Percentiles rank a stretch among this genome's conserved stretches.
Evolutionary conservation across 2,888 invertebrate species (phyloP).

Genomic region (Synanthedon formicaeformis): DNA sequence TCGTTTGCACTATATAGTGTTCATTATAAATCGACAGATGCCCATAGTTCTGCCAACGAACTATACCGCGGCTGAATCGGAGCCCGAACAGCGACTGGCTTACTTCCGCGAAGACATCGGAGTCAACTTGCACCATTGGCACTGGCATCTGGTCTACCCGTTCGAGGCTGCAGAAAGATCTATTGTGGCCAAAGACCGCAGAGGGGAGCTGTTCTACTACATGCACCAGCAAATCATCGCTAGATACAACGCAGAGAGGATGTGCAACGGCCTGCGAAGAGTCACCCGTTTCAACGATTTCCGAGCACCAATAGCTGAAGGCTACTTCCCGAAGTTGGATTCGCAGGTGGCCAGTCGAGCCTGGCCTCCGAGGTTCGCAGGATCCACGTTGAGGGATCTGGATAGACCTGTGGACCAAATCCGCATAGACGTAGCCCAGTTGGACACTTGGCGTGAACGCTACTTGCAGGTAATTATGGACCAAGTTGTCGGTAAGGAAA

Average conservation of each 20-base stretch:
- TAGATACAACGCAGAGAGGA: constrained; percentile 81
- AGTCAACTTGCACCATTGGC: constrained; percentile 91
- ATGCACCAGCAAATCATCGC: constrained; percentile 81
- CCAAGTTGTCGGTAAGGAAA: too few relatives aligned
- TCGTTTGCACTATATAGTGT: too few relatives aligned
- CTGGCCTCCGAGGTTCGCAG: constrained; percentile 77
- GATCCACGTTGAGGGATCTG: constrained; percentile 69
- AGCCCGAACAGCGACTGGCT: constrained; percentile 83
- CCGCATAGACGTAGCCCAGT: constrained; percentile 74
- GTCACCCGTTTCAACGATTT: constrained; percentile 75
- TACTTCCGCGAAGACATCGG: constrained; percentile 90
- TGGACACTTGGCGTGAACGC: constrained; percentile 82
- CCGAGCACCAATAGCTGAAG: constrained; percentile 78
- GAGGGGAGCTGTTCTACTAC: constrained; percentile 84
- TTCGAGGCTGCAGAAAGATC: constrained; percentile 73
- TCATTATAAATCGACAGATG: constrained; percentile 55
- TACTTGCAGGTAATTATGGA: constrained; percentile 77
- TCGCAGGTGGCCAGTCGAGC: constrained; percentile 80
- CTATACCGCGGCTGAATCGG: constrained; percentile 79
- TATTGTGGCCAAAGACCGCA: constrained; percentile 77
- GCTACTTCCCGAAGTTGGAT: constrained; percentile 87
- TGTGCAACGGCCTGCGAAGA: constrained; percentile 77
- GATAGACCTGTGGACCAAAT: constrained; percentile 77
- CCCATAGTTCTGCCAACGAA: constrained; percentile 78
- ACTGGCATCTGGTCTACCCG: constrained; percentile 91